These are phyloP conservation scores for Tolmerus cingulatus DNA, from an alignment of 2,888 invertebrate genomes.

Conservation along the genomic window DNA sequence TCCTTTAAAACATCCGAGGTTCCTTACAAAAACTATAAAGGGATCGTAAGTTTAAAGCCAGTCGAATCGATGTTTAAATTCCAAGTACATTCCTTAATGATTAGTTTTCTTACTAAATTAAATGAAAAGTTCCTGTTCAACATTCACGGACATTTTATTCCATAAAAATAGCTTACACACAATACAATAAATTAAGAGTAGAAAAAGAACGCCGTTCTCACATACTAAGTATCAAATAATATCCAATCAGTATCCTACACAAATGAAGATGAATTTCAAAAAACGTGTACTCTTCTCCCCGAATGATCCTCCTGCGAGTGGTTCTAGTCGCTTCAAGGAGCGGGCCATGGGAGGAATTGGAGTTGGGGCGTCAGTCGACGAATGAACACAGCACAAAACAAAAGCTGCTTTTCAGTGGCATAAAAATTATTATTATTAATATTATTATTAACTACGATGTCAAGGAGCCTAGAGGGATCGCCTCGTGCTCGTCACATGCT, in stretches of 20 bases:
- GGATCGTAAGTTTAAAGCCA: too few species aligned
- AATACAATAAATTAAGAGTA: slow-evolving; percentile 38
- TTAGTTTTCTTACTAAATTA: neutral
- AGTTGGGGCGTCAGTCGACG: neutral
- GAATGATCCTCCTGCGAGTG: neutral
- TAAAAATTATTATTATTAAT: neutral
- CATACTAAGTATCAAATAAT: slow-evolving; percentile 26
- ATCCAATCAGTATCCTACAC: slow-evolving; percentile 12
- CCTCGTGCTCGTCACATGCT: neutral
- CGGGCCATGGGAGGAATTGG: neutral
- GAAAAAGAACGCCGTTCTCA: slow-evolving; percentile 27
- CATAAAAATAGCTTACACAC: slow-evolving; percentile 37
- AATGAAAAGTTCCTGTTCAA: neutral
- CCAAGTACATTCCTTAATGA: too few species aligned
- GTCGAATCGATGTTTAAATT: too few species aligned
- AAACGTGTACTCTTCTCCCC: neutral
- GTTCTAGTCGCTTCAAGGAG: neutral
- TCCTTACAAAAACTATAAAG: too few species aligned
- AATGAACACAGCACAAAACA: neutral
- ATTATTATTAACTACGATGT: neutral
- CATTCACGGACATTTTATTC: slow-evolving; percentile 34
- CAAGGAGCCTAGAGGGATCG: neutral
- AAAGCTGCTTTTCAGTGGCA: neutral
- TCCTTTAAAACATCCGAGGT: too few species aligned
- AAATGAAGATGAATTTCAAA: neutral